Evolutionary conservation across 2,797 vertebrate species (phyloP).

Genomic region (Paratrypauchen microcephalus): DNA sequence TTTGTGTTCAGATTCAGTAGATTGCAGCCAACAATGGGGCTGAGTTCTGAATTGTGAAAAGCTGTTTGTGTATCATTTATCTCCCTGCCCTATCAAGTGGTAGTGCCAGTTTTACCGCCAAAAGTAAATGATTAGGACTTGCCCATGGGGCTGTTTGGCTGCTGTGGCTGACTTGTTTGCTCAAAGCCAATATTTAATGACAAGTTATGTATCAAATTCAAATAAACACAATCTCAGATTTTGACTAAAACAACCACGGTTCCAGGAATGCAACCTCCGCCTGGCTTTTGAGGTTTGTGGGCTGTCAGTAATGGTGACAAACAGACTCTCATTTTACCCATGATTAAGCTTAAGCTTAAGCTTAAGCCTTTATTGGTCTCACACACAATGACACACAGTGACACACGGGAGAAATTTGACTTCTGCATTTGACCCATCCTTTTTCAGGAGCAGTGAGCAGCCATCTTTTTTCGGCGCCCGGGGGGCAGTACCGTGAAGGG

Average conservation of each 20-base stretch:
- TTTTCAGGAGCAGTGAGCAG: too few relatives aligned
- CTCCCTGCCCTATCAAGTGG: slow-evolving; percentile 4
- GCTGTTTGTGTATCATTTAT: not conserved
- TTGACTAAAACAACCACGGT: slow-evolving; percentile 47
- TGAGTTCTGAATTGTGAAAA: slow-evolving; percentile 3
- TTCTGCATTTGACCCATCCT: too few relatives aligned
- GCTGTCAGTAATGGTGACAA: slow-evolving; percentile 52
- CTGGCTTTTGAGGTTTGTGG: slow-evolving; percentile 55
- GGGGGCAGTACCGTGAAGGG: too few relatives aligned
- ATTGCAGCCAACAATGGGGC: not conserved
- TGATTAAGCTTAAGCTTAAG: too few relatives aligned
- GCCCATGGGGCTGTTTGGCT: slow-evolving; percentile 24
- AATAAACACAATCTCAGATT: slow-evolving; percentile 53
- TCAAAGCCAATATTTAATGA: slow-evolving; percentile 54
- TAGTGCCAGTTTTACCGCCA: slow-evolving; percentile 26
- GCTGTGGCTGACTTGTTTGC: slow-evolving; percentile 47
- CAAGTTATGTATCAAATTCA: slow-evolving; percentile 45
- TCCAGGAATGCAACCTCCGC: slow-evolving; percentile 39
- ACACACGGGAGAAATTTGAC: too few relatives aligned
- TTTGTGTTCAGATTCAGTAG: slow-evolving; percentile 16
- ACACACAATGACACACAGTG: too few relatives aligned
- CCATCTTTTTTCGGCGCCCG: too few relatives aligned
- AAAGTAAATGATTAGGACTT: slow-evolving; percentile 38
- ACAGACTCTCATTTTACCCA: slow-evolving; percentile 42
- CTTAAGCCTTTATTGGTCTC: too few relatives aligned